These are phyloP conservation scores for Alviniconcha strummeri DNA, from an alignment of 2,888 invertebrate species.

Conservation along the genomic window DNA sequence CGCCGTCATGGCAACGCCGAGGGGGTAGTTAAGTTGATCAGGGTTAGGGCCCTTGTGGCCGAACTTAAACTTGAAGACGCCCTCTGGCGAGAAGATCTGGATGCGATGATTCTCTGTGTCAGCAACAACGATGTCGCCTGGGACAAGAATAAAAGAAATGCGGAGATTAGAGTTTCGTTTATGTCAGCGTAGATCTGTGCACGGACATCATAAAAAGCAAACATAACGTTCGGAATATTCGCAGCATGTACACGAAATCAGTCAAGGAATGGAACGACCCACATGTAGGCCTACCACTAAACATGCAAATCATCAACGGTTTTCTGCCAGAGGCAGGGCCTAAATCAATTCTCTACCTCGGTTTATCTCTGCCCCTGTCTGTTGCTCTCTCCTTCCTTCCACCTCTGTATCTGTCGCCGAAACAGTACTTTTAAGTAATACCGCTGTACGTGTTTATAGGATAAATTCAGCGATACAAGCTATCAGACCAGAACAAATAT, in stretches of 20 bases:
- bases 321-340: too few relatives aligned
- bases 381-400: background rate
- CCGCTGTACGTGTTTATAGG: too few relatives aligned
- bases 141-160: background rate
- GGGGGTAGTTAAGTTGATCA: slow-evolving; percentile 64
- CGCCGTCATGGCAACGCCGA: slow-evolving; percentile 64
- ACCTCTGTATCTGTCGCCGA: background rate
- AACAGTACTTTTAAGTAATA: too few relatives aligned
- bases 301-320: too few relatives aligned
- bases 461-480: too few relatives aligned
- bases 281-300: too few relatives aligned
- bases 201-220: too few relatives aligned
- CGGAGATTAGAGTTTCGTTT: background rate
- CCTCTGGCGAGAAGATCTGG: slow-evolving; percentile 66
- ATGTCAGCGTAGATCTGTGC: too few relatives aligned
- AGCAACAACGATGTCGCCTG: slow-evolving; percentile 67
- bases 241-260: background rate
- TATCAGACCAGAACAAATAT: too few relatives aligned
- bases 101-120: slow-evolving; percentile 70
- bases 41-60: slow-evolving; percentile 60
- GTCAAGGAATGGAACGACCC: too few relatives aligned
- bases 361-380: background rate
- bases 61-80: slow-evolving; percentile 63
- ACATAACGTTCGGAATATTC: too few relatives aligned
- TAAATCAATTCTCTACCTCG: background rate